Evolutionary conservation across 1,140 invertebrate genomes (phyloP), one percentile per base, ranked within the genome.

Genomic region (Orius insidiosus): DNA sequence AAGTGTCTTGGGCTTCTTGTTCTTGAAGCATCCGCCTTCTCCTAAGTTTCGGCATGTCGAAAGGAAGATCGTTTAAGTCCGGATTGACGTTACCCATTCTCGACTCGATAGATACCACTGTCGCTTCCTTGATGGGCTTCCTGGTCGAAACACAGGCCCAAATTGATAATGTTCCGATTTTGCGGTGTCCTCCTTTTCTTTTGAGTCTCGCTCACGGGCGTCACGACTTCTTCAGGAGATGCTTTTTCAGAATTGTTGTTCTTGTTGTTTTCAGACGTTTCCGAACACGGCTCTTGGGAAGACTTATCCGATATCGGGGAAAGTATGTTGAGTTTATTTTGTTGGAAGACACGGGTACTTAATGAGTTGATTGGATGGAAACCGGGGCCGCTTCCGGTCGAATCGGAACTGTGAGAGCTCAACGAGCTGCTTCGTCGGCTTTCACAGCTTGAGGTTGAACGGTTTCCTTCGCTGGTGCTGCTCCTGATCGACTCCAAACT

Each of bases 221-320:
- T 34, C 36, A 18, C 19, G 16, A 30, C 33, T 33, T 54, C 40
- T 45, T 47, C 50, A 0, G 78, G 76, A 2, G 76, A 75, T 34
- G 71, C 72, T 55, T 78, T 76, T 55, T 79, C 76, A 1, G 77
- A 79, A 54, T 78, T 79, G 54, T 80, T 80, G 57, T 80, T 80
- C 49, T 74, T 76, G 54, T 81, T 80, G 57, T 78, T 79, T 51
- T 82, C 79, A 8, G 78, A 80, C 1, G 75, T 76, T 55, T 83
- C 80, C 1, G 77, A 80, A 10, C 73, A 76, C 9, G 80, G 82
- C 56, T 88, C 84, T 57, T 85, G 80, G 2, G 80, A 83, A n/a
- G 83, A 86, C 58, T 87, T 87, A 61, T 88, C 85, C 18, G 83
- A 87, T 55, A 88, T 89, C 5, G 85, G 85, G 46, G 83, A 87